A percentile compares a stretch with the other conserved stretches of the same genome.
phyloP scores from a whole-genome alignment of 1,140 invertebrate genomes.

The Metaphire vulgaris region DNA sequence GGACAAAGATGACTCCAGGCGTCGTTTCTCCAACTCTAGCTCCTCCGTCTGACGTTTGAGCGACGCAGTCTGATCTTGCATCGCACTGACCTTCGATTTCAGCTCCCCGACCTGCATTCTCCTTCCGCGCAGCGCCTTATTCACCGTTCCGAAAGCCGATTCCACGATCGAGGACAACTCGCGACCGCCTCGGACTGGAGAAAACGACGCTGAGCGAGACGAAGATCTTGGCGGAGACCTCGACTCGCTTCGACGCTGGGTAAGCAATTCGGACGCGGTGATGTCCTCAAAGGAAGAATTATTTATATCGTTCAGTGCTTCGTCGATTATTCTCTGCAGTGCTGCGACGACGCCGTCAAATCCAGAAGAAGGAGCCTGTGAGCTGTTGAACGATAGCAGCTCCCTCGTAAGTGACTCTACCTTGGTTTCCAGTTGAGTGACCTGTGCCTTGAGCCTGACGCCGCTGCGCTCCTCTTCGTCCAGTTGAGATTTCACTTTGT shows the following conservation, averaged over 20 bases:
- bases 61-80: neutral
- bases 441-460: neutral
- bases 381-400: neutral
- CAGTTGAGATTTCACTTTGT: neutral
- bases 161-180: neutral
- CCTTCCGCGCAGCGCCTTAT: neutral
- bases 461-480: neutral
- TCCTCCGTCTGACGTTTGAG: neutral
- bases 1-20: neutral
- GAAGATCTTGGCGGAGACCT: neutral
- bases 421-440: neutral
- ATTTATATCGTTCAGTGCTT: neutral
- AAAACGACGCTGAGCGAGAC: neutral
- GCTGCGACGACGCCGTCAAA: neutral
- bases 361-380: neutral
- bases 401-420: neutral
- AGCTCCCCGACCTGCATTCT: neutral
- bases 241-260: neutral
- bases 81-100: neutral
- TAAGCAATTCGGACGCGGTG: neutral
- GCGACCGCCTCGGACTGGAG: neutral
- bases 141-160: neutral
- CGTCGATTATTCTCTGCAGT: neutral
- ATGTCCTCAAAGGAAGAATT: neutral
- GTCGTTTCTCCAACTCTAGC: neutral